Conservation (phyloP, 2,113 vertebrate species). For the Eudyptes chrysolophus region DNA sequence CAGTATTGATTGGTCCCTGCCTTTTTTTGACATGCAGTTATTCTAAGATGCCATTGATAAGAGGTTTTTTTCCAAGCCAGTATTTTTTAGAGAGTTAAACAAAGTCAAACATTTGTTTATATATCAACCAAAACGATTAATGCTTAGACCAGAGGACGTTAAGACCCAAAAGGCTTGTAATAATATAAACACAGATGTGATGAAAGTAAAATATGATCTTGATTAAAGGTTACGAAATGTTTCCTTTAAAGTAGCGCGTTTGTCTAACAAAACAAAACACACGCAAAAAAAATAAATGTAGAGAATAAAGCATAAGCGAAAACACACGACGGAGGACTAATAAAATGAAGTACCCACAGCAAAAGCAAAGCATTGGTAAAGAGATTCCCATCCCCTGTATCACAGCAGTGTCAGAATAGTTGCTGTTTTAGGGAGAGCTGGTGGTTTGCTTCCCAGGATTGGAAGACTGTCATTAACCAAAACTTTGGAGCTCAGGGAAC, state of each 20-base stretch:
- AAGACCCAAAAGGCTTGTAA: constrained; percentile 6
- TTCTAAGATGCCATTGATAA: not conserved
- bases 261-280: constrained; percentile 25
- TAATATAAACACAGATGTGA: constrained; percentile 36
- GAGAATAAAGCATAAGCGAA: constrained; percentile 12
- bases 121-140: not conserved
- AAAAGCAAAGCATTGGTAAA: not conserved
- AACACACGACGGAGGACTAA: not conserved
- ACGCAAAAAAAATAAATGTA: not conserved
- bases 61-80: not conserved
- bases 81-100: not conserved
- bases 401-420: not conserved
- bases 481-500: not conserved
- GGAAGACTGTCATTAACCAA: not conserved
- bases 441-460: not conserved
- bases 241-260: constrained; percentile 35
- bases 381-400: not conserved
- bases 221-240: constrained; percentile 21
- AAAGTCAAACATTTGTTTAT: constrained; percentile 24
- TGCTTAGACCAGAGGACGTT: not conserved
- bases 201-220: constrained; percentile 22
- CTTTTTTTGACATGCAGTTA: not conserved
- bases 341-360: not conserved
- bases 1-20: not conserved
- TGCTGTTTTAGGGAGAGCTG: not conserved